phyloP scores from a whole-genome alignment of 2,888 invertebrate genomes.

The Parnassius glacialis region DNA sequence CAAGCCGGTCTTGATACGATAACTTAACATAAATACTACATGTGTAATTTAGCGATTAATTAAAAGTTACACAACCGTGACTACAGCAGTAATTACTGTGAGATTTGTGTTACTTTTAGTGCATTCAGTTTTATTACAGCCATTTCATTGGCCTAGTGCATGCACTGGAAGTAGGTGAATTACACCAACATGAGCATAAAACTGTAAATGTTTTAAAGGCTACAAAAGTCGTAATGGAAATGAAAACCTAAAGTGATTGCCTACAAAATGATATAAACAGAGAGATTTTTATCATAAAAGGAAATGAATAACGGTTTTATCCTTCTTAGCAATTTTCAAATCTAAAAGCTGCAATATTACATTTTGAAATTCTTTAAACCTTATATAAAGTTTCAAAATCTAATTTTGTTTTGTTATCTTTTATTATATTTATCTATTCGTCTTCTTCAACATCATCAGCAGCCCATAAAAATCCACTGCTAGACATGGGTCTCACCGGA shows the following conservation, averaged over 20 bases:
- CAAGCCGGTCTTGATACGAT: conserved; percentile 44
- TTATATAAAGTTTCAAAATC: no score
- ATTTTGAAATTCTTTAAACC: no score
- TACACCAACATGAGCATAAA: conserved; percentile 39
- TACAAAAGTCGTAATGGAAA: conserved; percentile 32
- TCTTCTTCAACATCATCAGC: no score
- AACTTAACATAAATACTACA: conserved; percentile 56
- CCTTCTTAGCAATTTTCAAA: no score
- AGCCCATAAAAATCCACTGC: no score
- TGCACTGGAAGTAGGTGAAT: conserved; percentile 48
- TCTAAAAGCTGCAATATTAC: no score
- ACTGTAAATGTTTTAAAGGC: conserved; percentile 39
- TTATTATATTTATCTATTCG: no score
- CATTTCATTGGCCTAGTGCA: conserved; percentile 30
- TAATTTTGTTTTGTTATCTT: no score
- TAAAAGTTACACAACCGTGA: conserved; percentile 76
- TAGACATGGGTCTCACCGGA: no score
- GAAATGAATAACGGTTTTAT: background rate
- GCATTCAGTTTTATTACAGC: conserved; percentile 50
- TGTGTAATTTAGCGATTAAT: conserved; percentile 78
- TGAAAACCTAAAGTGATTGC: conserved; percentile 33
- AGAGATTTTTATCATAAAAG: conserved; percentile 8
- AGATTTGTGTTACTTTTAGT: conserved; percentile 64
- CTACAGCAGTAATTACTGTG: conserved; percentile 65
- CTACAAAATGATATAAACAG: conserved; percentile 24